Percentiles rank a stretch among this genome's conserved stretches.
These are phyloP conservation scores for Rhea pennata DNA, from an alignment of 2,113 vertebrate species.

Conservation along the genomic window DNA sequence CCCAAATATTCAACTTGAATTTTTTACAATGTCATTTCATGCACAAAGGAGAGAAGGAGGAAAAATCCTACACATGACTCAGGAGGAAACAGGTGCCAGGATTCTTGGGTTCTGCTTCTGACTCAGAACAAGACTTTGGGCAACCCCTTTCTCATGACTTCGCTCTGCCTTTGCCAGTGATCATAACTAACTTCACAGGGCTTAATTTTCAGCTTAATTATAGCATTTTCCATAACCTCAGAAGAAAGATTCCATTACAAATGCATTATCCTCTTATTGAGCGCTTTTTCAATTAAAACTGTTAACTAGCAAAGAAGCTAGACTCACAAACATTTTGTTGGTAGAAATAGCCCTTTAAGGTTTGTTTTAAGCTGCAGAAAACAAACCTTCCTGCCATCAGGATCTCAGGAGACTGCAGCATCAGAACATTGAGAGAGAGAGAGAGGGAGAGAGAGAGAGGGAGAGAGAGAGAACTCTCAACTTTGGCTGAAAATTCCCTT, in stretches of 20 bases:
- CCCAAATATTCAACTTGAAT: fast-evolving
- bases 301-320: background rate
- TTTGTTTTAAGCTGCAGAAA: background rate
- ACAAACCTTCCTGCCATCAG: background rate
- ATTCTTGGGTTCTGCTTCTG: background rate
- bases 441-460: background rate
- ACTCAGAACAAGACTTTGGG: background rate
- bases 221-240: background rate
- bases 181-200: background rate
- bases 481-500: background rate
- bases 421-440: background rate
- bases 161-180: background rate
- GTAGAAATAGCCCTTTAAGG: background rate
- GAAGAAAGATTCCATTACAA: conserved; percentile 4
- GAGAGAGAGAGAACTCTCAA: background rate
- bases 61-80: background rate
- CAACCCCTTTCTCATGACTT: background rate
- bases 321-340: background rate
- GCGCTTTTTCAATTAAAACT: conserved; percentile 54
- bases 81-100: background rate
- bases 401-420: background rate
- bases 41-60: background rate
- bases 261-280: background rate
- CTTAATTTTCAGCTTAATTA: conserved; percentile 25
- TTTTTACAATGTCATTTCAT: background rate